Evolutionary conservation across 64 coral and sea anemone genomes (phyloP), one percentile per base, ranked within the genome.

Genomic region (Stichodactyla helianthus): DNA sequence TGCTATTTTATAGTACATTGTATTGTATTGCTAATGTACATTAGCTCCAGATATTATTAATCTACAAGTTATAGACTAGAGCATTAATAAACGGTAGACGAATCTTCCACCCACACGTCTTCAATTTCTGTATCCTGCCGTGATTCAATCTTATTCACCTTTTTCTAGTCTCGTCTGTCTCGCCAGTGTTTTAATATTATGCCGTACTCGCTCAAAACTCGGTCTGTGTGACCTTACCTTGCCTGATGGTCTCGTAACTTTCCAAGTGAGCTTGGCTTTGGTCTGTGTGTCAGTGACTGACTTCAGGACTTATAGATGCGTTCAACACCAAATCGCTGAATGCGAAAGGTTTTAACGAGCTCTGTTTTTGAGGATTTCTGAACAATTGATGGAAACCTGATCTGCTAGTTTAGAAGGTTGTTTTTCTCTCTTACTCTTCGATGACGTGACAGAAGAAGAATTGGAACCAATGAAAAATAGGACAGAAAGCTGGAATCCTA

Each of bases 361-460:
- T 27, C 22, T 10, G 23, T 74, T 74, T 74, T 74, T 74, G 68
- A 12, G 68, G 68, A 74, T 35, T 31, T 74, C 68, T 27, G 68
- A 74, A 74, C 68, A 74, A 74, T 74, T 31, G 68, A 74, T 31
- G n/a, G 68, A 28, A 74, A 74, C 25, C 68, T 74, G 68, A 74
- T 74, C n/a, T 74, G 2, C 6, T 31, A 65, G 19, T 22, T 65
- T 13, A 65, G 9, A 23, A 27, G 25, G 68, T 31, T 74, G 1
- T 27, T 22, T 68, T 68, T 31, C 5, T 31, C 10, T 65, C 20
- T 65, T 18, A 65, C 9, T 13, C 25, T 23, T 11, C 26, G 68
- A 74, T 74, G 68, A 74, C 68, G 68, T 74, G 68, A 74, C 68
- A 74, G 7, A 13, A n/a, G 23, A 74, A 74, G 68, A 74, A 74